Conservation (phyloP, 2,888 invertebrate species). For the Drosophila neotestacea region DNA sequence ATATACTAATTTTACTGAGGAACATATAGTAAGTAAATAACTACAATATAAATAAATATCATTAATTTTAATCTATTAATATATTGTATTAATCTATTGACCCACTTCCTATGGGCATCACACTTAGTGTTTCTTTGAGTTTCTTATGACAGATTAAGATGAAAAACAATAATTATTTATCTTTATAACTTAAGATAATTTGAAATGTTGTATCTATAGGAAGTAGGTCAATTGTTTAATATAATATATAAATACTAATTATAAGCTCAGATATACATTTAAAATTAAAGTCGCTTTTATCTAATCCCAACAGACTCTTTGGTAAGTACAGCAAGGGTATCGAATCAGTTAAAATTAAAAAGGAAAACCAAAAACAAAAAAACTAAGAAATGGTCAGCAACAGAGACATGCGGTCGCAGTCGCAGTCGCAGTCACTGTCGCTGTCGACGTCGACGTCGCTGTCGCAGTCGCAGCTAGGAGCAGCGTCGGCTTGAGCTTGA, state of each 20-base stretch:
- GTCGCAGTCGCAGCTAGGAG: constrained; percentile 63
- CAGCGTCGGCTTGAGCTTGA: constrained; percentile 16
- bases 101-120: background rate
- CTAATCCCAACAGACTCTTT: constrained; percentile 19
- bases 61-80: too few relatives aligned
- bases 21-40: too few relatives aligned
- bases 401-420: constrained; percentile 31
- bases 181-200: too few relatives aligned
- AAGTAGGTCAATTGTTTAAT: too few relatives aligned
- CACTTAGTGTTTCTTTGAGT: background rate
- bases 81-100: background rate
- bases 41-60: too few relatives aligned
- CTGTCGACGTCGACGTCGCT: background rate
- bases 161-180: background rate
- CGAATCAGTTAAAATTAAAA: constrained; percentile 56
- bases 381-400: constrained; percentile 64
- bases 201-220: too few relatives aligned
- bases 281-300: constrained; percentile 5
- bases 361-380: constrained; percentile 35
- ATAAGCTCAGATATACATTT: background rate
- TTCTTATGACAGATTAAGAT: background rate
- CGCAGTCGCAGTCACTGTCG: constrained; percentile 32
- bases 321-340: constrained; percentile 42
- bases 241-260: background rate
- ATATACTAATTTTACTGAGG: too few relatives aligned